A percentile compares a stretch with the other conserved stretches of the same genome.
Conservation (phyloP, 2,888 invertebrate species). For the Coleophora deauratella region DNA sequence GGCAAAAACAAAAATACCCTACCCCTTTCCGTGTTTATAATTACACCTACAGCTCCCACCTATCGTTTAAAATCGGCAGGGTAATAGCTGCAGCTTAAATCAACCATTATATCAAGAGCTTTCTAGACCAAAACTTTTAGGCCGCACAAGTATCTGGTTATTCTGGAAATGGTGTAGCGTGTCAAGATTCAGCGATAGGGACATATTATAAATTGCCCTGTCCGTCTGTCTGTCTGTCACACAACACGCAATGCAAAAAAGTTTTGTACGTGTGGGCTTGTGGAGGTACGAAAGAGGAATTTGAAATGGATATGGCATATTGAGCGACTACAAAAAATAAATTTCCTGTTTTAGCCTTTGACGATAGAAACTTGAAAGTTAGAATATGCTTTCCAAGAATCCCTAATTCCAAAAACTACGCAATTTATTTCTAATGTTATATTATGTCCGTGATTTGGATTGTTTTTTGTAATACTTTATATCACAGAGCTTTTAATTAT, state of each 20-base stretch:
- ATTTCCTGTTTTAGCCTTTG: too few species aligned
- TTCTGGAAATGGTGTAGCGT: conserved; percentile 29
- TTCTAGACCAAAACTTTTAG: not conserved
- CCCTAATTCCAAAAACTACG: too few species aligned
- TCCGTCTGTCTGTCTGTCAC: conserved; percentile 69
- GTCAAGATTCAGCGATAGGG: conserved; percentile 58
- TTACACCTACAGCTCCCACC: conserved; percentile 35
- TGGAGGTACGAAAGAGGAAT: not conserved
- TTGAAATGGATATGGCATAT: conserved; percentile 19
- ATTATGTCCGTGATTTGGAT: too few species aligned
- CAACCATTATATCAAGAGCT: conserved; percentile 23
- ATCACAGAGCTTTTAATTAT: too few species aligned
- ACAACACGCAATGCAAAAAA: conserved; percentile 68
- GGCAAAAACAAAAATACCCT: conserved; percentile 17
- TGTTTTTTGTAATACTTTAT: too few species aligned
- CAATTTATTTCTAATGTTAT: too few species aligned
- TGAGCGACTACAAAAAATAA: too few species aligned
- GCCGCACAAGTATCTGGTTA: conserved; percentile 17
- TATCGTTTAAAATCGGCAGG: conserved; percentile 35
- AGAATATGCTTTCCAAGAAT: too few species aligned
- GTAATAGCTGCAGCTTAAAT: conserved; percentile 15
- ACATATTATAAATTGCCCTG: conserved; percentile 71
- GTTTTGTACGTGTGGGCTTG: conserved; percentile 24
- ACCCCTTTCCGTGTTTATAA: conserved; percentile 41
- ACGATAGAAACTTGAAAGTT: too few species aligned